phyloP scores from a whole-genome alignment of 1,140 invertebrate genomes.

The Drosophila eugracilis region DNA sequence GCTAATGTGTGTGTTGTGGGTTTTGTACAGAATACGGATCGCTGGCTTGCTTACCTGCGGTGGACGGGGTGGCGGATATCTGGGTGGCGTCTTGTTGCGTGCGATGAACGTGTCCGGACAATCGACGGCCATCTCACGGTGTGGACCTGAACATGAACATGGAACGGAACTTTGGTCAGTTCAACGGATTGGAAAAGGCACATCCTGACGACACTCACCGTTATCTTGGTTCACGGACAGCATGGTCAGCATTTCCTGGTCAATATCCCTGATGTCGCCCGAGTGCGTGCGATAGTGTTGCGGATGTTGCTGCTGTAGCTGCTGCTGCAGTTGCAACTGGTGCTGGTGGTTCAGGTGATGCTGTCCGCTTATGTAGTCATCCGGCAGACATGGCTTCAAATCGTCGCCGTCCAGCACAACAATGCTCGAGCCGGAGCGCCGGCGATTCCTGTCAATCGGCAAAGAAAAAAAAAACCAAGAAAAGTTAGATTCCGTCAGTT shows the following conservation, averaged over 20 bases:
- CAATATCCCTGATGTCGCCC: slow-evolving; percentile 85
- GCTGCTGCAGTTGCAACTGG: slow-evolving; percentile 38
- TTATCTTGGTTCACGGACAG: slow-evolving; percentile 88
- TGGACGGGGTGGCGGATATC: slow-evolving; percentile 93
- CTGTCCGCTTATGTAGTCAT: slow-evolving; percentile 83
- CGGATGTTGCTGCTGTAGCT: slow-evolving; percentile 44
- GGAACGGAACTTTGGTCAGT: neutral
- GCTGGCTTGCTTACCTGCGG: slow-evolving; percentile 83
- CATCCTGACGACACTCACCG: slow-evolving; percentile 82
- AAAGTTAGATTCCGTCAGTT: neutral
- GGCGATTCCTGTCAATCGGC: slow-evolving; percentile 86
- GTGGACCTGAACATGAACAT: slow-evolving; percentile 87
- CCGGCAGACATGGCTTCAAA: slow-evolving; percentile 85
- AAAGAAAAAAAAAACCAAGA: neutral
- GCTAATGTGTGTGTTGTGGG: slow-evolving; percentile 7
- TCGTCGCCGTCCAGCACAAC: slow-evolving; percentile 89
- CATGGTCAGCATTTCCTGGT: slow-evolving; percentile 90
- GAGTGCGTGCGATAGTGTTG: slow-evolving; percentile 80
- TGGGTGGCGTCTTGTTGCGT: slow-evolving; percentile 95
- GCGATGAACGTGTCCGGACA: slow-evolving; percentile 97
- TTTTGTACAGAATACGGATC: neutral
- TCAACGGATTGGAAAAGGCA: neutral
- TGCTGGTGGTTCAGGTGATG: slow-evolving; percentile 64
- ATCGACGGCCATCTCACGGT: slow-evolving; percentile 99
- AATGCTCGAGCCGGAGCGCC: slow-evolving; percentile 89